These are phyloP conservation scores for Polyergus mexicanus DNA, from an alignment of 1,140 invertebrate genomes.

Conservation along the genomic window DNA sequence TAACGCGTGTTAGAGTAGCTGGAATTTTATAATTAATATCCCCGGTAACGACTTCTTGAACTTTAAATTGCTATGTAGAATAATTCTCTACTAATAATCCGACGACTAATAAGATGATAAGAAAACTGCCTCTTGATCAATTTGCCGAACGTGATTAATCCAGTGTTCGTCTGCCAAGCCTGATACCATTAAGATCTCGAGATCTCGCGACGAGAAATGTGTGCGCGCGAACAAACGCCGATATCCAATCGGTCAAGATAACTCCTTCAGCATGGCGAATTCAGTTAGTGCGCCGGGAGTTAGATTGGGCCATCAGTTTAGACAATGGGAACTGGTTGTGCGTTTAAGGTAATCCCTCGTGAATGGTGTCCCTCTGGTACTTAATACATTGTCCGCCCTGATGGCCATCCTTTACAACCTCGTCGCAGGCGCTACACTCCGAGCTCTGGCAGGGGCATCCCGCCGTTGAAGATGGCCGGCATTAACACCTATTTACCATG, in stretches of 20 bases:
- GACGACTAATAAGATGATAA: neutral
- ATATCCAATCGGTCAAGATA: conserved; percentile 79
- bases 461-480: conserved; percentile 73
- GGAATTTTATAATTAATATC: conserved; percentile 21
- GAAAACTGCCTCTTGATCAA: neutral
- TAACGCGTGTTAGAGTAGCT: neutral
- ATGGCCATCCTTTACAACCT: conserved; percentile 83
- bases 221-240: conserved; percentile 21
- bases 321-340: conserved; percentile 81
- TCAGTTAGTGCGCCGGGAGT: conserved; percentile 75
- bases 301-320: conserved; percentile 80
- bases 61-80: conserved; percentile 16
- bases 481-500: conserved; percentile 84
- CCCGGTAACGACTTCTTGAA: neutral
- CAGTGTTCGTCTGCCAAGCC: conserved; percentile 20
- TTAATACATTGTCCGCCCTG: conserved; percentile 84
- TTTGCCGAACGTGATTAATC: conserved; percentile 38
- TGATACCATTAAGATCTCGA: conserved; percentile 29
- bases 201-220: conserved; percentile 44
- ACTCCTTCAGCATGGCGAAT: conserved; percentile 66
- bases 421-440: conserved; percentile 72
- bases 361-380: conserved; percentile 83
- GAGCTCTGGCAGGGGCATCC: conserved; percentile 44
- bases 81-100: conserved; percentile 8
- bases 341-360: conserved; percentile 83